Base-by-base conservation (phyloP, 2,888 invertebrate genomes). In the Cryptocephalus primarius region DNA sequence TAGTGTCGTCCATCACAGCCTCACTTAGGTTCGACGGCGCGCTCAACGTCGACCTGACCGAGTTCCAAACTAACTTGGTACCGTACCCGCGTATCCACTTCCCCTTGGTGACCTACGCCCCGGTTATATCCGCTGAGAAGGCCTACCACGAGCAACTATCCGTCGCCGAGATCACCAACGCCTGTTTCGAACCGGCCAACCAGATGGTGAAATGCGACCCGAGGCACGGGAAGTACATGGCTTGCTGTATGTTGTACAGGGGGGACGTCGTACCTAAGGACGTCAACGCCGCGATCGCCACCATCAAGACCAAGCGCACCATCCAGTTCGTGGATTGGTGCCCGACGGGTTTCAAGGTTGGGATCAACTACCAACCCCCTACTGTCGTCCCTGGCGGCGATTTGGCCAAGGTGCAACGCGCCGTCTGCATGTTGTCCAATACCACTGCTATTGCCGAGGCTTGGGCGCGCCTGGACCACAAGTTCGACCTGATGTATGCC, bases 1-100 rank as follows among this genome's bases (percentile, higher is more conserved):
- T 84, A 4, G 76, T 82, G 9, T 82, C 85, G 0, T 75, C 78
- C 33, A 76, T 83, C 60, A 85, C 85, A 6, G 79, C 83, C 6
- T 80, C 85, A 0, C 70, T 84, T 57, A 73, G 85, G 48, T 85
- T 83, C 55, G 75, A 80, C 39, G 82, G 83, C 1, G 74, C 78
- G 2, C 62, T 78, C 22, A 82, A 81, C 57, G 77, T 83, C 0
- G 77, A 77, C 57, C 69, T 90, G 41, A 78, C 80, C 10, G 88
- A 89, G 63, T 82, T 89, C 60, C 79, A 83, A 63, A 88, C 86
- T 1, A 88, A 87, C 63, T 68, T 88, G 46, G 83, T 90, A 36
- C 90, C 91, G 0, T 91, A 86, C 67, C 89, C 90, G 0, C 75
- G 91, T 60, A 86, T 91, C 47, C 91, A 91, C 63, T 91, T 86